Conservation (phyloP, 1,140 invertebrate species). For the Macrotrachela quadricornifera region DNA sequence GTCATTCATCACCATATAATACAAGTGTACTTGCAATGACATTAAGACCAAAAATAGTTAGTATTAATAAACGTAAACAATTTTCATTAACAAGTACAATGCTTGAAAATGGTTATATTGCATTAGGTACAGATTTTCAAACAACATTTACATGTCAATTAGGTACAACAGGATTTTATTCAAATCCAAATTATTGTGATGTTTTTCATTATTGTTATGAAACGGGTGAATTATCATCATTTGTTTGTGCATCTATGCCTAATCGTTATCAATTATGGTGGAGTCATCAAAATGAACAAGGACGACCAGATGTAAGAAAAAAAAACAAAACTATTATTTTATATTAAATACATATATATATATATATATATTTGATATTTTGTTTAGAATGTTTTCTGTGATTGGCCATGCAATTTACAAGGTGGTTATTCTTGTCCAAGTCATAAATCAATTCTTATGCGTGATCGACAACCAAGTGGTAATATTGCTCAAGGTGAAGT, state of each 20-base stretch:
- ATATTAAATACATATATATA: too few species aligned
- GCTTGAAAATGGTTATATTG: too few species aligned
- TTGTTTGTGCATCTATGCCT: constrained; percentile 6
- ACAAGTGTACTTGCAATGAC: too few species aligned
- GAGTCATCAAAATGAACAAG: constrained; percentile 7
- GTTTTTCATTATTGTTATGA: constrained; percentile 9
- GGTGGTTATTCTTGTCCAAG: constrained; percentile 2
- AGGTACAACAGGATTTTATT: neutral
- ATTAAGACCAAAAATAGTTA: too few species aligned
- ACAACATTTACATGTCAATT: constrained; percentile 3
- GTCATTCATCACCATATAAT: too few species aligned
- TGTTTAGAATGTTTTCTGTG: constrained; percentile 7
- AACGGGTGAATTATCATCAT: constrained; percentile 3
- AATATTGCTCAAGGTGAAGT: constrained; percentile 6
- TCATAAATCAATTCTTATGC: constrained; percentile 3
- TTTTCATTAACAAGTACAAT: too few species aligned
- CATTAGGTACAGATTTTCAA: neutral
- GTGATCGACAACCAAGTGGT: constrained; percentile 3
- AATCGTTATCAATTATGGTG: constrained; percentile 8
- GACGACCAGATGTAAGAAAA: constrained; percentile 4
- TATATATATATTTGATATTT: too few species aligned
- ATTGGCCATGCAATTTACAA: constrained; percentile 7
- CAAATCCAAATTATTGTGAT: constrained; percentile 6
- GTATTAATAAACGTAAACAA: too few species aligned
- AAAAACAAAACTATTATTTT: too few species aligned